Percentiles rank a stretch among this genome's conserved stretches.
These are phyloP conservation scores for Piaya cayana DNA, from an alignment of 2,113 vertebrate species.

Conservation along the genomic window DNA sequence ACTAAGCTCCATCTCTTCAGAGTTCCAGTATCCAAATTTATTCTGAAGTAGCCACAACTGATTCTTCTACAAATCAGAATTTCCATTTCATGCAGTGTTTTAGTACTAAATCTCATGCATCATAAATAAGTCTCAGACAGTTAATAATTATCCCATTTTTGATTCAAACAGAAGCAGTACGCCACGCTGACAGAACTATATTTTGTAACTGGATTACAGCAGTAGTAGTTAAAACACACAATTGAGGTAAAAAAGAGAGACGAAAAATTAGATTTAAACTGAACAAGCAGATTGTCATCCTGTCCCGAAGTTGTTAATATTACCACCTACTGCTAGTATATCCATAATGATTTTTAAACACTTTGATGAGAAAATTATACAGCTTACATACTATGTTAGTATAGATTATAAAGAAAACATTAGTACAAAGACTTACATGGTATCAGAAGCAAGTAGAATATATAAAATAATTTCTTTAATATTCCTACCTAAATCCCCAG, in stretches of 20 bases:
- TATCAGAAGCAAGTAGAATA: background rate
- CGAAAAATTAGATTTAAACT: slow-evolving; percentile 2
- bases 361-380: slow-evolving; percentile 27
- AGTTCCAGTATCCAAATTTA: background rate
- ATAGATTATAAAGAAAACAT: background rate
- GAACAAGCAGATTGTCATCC: background rate
- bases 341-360: slow-evolving; percentile 36
- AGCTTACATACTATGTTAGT: background rate
- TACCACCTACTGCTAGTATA: slow-evolving; percentile 25
- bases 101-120: slow-evolving; percentile 28
- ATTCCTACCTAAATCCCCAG: slow-evolving; percentile 91
- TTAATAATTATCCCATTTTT: slow-evolving; percentile 40
- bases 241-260: background rate
- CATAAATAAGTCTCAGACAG: slow-evolving; percentile 39
- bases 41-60: background rate
- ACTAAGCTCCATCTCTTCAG: background rate
- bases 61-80: background rate
- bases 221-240: slow-evolving; percentile 28
- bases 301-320: slow-evolving; percentile 31
- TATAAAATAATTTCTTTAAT: background rate
- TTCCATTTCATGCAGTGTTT: slow-evolving; percentile 17
- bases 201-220: slow-evolving; percentile 18
- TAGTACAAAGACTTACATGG: background rate
- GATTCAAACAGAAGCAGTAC: slow-evolving; percentile 11
- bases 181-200: slow-evolving; percentile 18